Base-by-base conservation (phyloP, 1,140 invertebrate genomes). In the Cotesia glomerata region DNA sequence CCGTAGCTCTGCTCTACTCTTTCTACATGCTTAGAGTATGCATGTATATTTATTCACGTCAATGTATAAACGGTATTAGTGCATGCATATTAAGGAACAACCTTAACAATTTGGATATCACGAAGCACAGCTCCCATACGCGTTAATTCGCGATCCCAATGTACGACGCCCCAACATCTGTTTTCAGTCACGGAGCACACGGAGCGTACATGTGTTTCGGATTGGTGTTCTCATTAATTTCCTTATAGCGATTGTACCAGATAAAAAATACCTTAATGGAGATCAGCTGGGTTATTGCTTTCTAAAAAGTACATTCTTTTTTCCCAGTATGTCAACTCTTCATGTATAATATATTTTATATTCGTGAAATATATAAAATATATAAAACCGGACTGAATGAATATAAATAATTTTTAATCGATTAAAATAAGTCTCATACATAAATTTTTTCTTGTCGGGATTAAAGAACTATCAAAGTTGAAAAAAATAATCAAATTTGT, bases 51-150 rank as follows among this genome's bases (percentile, higher is more conserved):
- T 51, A 14, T 32, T 51, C 61, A 39, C 59, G 8, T 45, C 35
- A 35, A 78, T 79, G 78, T 79, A 75, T 78, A 80, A 76, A 52
- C 18, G 0, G 18, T 9, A 34, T 51, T 4, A 16, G 49, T 13
- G 18, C 26, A 45, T 51, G 16, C 18, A 66, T 66, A 64, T 64
- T 18, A 18, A 62, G 5, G 4, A 9, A n/a, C 11, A 26, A 62
- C 35, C 52, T 54, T 14, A 54, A 54, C 16, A n/a, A 14, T 54
- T 54, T 54, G 52, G n/a, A 54, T 54, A n/a, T 2, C 52, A 54
- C 13, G 26, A n/a, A 7, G 52, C 26, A 13, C 7, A 8, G 4
- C n/a, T 54, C 11, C 35, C 14, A 14, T 58, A 54, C 2, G 66
- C 52, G 66, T 68, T 68, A 68, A 68, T 68, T 68, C 54, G 66